Base-by-base conservation (phyloP, 37 sponge, comb jelly and placozoan genomes). In the Haliclona indistincta region DNA sequence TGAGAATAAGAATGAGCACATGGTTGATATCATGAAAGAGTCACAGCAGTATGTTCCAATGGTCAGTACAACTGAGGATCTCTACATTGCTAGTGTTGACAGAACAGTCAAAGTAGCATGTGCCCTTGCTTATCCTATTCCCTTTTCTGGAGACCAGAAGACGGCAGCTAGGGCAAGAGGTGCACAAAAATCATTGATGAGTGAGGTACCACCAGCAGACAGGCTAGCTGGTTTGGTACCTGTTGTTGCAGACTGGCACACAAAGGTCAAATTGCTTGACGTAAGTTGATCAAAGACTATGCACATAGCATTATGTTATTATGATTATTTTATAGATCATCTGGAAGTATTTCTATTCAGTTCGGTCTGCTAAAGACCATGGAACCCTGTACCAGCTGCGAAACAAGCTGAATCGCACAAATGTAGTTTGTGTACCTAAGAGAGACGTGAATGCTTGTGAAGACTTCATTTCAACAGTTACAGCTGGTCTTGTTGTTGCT, bases 401-500 rank as follows among this genome's bases (percentile, higher is more conserved):
- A 34, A 79, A 79, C 38, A n/a, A 25, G 22, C 25, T 68, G 15
- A 38, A 56, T 68, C 51, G 70, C n/a, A 69, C 61, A 17, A 79
- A 69, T 54, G 71, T 79, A 23, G 38, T 23, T 38, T 68, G 32
- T 13, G 62, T n/a, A 17, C 70, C 70, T 15, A 40, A 28, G 30
- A 79, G 53, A 39, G 42, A 67, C 42, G 47, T 79, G 40, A 68
- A 79, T 69, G 80, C 58, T 10, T 69, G 80, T 56, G 80, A 79
- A 38, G 80, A 79, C 44, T 79, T 79, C 34, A 38, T 79, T 38
- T 34, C 38, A 56, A 53, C 47, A 34, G 60, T 65, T 32, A 56
- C 38, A n/a, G 20, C 47, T 13, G 49, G 80, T 35, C 49, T 36
- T 20, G 34, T 77, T 35, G 38, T 66, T 49, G 43, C 78, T 35